Evolutionary conservation across 2,113 vertebrate genomes (phyloP).

Genomic region (Crocuta crocuta): DNA sequence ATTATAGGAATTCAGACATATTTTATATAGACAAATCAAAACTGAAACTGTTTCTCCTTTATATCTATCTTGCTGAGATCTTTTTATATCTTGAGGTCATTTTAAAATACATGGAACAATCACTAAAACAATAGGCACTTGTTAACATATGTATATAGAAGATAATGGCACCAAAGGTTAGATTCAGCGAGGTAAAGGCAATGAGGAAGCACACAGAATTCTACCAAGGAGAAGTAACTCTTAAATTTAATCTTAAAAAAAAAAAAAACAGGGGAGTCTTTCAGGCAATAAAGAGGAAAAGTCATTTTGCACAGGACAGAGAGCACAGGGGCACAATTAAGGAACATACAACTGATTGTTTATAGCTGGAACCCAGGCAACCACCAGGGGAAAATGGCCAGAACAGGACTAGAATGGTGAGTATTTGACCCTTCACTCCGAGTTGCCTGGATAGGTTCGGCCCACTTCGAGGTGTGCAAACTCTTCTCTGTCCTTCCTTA

Average conservation of each 20-base stretch:
- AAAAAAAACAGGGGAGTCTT: background rate
- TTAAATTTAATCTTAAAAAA: background rate
- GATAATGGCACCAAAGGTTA: slow-evolving; percentile 9
- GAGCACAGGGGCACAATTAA: background rate
- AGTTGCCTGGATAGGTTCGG: background rate
- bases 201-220: background rate
- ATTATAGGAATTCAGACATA: background rate
- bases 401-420: background rate
- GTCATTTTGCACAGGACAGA: background rate
- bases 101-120: slow-evolving; percentile 43
- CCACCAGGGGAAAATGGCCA: background rate
- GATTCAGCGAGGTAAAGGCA: background rate
- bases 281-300: background rate
- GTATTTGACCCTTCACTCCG: background rate
- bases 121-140: slow-evolving; percentile 32
- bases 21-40: slow-evolving; percentile 47
- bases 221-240: background rate
- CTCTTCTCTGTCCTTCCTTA: background rate
- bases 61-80: background rate
- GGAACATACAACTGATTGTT: background rate
- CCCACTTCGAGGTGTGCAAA: background rate
- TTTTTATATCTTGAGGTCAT: background rate
- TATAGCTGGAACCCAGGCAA: background rate
- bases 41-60: slow-evolving; percentile 5
- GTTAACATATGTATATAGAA: background rate